phyloP scores from a whole-genome alignment of 1,140 invertebrate species.

The Neotoxoptera formosana region DNA sequence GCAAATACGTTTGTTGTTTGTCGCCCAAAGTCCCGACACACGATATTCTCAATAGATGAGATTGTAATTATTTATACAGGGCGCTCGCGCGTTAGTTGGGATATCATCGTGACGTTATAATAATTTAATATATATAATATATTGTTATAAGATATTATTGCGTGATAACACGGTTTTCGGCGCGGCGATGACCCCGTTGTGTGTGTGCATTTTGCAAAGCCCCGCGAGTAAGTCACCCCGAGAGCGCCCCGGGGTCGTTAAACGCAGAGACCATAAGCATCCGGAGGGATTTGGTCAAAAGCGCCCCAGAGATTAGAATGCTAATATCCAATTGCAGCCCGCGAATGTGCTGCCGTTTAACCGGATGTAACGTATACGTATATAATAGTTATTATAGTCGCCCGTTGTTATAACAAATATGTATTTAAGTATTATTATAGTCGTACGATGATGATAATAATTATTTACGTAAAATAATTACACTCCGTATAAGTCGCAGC shows the following conservation, averaged over 20 bases:
- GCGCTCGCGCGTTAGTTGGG: background rate
- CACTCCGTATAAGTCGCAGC: background rate
- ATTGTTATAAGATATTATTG: background rate
- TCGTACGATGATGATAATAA: background rate
- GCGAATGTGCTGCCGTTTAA: background rate
- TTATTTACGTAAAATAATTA: background rate
- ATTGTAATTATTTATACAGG: background rate
- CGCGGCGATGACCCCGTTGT: background rate
- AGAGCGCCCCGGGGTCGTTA: background rate
- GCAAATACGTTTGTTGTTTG: background rate
- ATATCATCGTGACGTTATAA: too few species aligned
- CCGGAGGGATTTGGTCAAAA: background rate
- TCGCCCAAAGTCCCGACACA: background rate
- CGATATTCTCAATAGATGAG: background rate
- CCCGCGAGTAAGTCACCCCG: background rate
- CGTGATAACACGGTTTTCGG: background rate
- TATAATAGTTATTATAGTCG: too few species aligned
- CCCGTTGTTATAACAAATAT: background rate
- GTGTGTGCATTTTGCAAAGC: background rate
- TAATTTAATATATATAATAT: too few species aligned
- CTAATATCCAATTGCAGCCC: background rate
- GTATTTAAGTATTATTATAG: constrained; percentile 3
- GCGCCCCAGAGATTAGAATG: background rate
- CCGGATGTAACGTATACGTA: background rate
- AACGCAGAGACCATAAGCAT: background rate